Evolutionary conservation across 2,797 vertebrate species (phyloP), one percentile per base, ranked within the genome.

Genomic region (Phoeniculus purpureus): DNA sequence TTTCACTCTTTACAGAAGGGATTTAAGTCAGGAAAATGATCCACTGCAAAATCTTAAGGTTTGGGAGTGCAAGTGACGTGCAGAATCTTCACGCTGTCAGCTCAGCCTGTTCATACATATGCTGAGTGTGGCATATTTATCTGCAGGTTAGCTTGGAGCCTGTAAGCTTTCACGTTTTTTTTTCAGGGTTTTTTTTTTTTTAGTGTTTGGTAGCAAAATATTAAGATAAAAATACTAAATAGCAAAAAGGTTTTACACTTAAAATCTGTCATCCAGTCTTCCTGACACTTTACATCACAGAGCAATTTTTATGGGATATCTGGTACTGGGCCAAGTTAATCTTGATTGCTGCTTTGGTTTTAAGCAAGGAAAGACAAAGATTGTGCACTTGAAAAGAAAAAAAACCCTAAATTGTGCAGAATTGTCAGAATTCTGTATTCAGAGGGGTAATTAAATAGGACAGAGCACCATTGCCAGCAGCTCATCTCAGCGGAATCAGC

Each of bases 71-170:
- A 93, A 91, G 29, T 93, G 93, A 81, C 34, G 1, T 80, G 65
- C 72, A 89, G 75, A 91, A 92, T 76, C 82, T 89, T 89, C 66
- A 45, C 75, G 73, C 80, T 94, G 89, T 92, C 91, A 91, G 60
- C 74, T 95, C 92, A 93, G 94, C 73, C 70, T 94, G 85, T 83
- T 87, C 3, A 5, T 91, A 16, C 87, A 79, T 95, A 89, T 94
- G 93, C 91, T 91, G 80, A 91, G 34, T 48, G 71, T 86, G 67
- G 80, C 74, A 61, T 92, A 76, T 86, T 93, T 95, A 93, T 81
- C 32, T 70, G 34, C 54, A 79, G 92, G 93, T 93, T 96, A 95
- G 61, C 77, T 84, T 67, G 40, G 51, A 94, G 55, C 75, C 79
- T 87, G 56, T 43, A 62, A 60, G 66, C 50, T 92, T 92, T 79